Base-by-base conservation (phyloP, 2,888 invertebrate species). In the Dicyrtoma fusca region DNA sequence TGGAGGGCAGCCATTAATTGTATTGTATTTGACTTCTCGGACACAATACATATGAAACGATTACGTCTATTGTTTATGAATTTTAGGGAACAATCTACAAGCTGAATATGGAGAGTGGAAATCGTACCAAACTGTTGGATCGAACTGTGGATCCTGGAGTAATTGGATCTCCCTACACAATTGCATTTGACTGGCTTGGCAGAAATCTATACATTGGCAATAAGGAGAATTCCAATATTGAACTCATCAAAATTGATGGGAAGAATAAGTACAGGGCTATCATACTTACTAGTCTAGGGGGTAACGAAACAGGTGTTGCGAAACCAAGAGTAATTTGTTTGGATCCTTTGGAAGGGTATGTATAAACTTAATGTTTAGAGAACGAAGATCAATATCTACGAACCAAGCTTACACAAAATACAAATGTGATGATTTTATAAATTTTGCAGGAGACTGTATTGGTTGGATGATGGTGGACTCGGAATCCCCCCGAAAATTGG, bases 161-260 rank as follows among this genome's bases (percentile, higher is more conserved):
- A 62, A 91, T 95, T 10, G 95, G 97, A 0, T 91, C 95, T 0
- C 94, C 97, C 0, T 92, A 92, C 45, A 89, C 93, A 0, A 88
- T 99, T 51, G 97, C 97, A 0, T 93, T 97, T 82, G 98, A 99
- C 83, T 98, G 98, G 97, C 87, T 97, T 23, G 97, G 97, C 3
- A 87, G 96, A 69, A 99, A 98, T 85, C 84, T 99, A 45, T 97
- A 92, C 83, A 90, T 97, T 83, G 95, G 94, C 26, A 97, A 97
- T 82, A 88, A 91, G 47, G 87, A 90, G 1, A 93, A 95, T 1
- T 92, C 94, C 69, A 96, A 95, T 78, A 92, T 98, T 76, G 96
- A 97, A 85, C 89, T 94, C 1, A 88, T 96, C 0, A 88, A 91
- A 77, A 89, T 94, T 0, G 94, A 95, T 82, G 92, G 94, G 0